Base-by-base conservation (phyloP, 2,113 vertebrate species). In the Limanda limanda region DNA sequence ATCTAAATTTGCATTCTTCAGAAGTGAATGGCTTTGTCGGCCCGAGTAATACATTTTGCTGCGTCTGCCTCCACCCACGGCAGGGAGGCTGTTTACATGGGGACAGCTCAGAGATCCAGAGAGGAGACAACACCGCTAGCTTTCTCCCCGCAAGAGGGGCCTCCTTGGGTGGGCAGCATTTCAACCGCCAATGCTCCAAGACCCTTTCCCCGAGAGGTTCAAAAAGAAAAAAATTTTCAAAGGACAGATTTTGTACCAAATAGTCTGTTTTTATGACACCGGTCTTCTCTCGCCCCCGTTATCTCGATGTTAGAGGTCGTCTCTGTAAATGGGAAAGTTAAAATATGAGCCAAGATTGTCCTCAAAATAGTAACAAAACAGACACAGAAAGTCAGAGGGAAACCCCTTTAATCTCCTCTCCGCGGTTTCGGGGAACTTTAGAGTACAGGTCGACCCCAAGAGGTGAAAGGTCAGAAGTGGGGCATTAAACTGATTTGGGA, bases 11-110 rank as follows among this genome's bases (percentile, higher is more conserved):
- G 84, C 81, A 82, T 87, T 91, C 90, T 89, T 89, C 72, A 84
- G 82, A 89, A 77, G 82, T 81, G 85, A 91, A 90, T 81, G 84
- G 68, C 79, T 91, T 88, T 81, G 83, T 88, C 87, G 78, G 87
- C 54, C 71, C 76, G 74, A 83, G 86, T 64, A 84, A 76, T 79
- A 79, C 84, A 45, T 74, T 84, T 91, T 84, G 89, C 82, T 78
- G 55, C 14, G 23, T 42, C 72, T 67, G 35, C 59, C 81, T 70
- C 82, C 84, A 64, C 86, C 78, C 31, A 23, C 82, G 48, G 74
- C 81, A 75, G 86, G 87, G 93, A 93, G 91, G 86, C 81, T 93
- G 91, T 94, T 94, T 94, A 92, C 91, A 92, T 55, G 88, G 87
- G 88, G 89, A 87, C 89, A 65, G 62, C 78, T 77, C 78, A 68